phyloP scores from a whole-genome alignment of 2,797 vertebrate genomes.

The Mallotus villosus region DNA sequence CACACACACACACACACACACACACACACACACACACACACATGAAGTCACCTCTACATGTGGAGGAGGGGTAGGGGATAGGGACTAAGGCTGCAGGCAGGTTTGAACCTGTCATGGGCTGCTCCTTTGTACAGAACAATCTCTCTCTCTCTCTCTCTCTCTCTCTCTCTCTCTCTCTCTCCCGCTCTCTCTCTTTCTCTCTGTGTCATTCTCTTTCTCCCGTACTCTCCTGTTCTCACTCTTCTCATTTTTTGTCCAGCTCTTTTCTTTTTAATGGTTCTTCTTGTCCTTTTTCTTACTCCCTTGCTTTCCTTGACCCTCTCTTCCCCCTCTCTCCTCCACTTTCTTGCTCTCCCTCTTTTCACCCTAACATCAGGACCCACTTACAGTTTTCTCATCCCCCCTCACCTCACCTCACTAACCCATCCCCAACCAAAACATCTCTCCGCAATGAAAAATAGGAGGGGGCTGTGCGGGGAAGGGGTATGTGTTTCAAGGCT shows the following conservation, averaged over 20 bases:
- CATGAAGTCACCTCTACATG: conserved; percentile 67
- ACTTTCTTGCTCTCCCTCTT: conserved; percentile 45
- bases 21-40: conserved; percentile 35
- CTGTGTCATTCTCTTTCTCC: conserved; percentile 26
- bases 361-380: conserved; percentile 53
- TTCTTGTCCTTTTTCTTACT: conserved; percentile 26
- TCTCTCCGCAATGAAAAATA: neutral
- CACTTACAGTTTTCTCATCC: conserved; percentile 30
- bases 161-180: conserved; percentile 29
- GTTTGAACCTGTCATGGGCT: conserved; percentile 69
- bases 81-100: conserved; percentile 62
- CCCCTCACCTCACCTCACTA: neutral
- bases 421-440: conserved; percentile 2
- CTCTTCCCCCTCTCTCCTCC: conserved; percentile 28
- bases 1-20: conserved; percentile 12
- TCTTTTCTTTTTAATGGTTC: conserved; percentile 52
- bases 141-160: conserved; percentile 32
- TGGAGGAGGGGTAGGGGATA: conserved; percentile 44
- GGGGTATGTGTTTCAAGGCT: conserved; percentile 15
- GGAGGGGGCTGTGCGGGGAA: neutral
- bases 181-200: conserved; percentile 31
- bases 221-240: conserved; percentile 47
- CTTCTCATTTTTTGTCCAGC: conserved; percentile 34
- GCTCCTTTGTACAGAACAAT: conserved; percentile 29
- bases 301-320: conserved; percentile 3